phyloP scores from a whole-genome alignment of 2,113 vertebrate genomes.

The Phoxinus phoxinus region DNA sequence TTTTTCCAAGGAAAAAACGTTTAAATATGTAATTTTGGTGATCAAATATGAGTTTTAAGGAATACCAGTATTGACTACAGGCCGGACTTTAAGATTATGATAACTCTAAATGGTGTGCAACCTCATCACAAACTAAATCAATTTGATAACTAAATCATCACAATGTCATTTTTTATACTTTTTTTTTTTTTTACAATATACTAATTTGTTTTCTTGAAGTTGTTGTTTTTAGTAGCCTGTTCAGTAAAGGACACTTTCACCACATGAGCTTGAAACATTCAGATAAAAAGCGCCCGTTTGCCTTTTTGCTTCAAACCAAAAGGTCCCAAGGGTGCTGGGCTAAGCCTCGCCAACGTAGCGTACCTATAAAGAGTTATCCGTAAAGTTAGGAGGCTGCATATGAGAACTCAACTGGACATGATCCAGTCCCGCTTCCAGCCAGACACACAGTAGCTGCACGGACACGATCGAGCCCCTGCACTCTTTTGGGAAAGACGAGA shows the following conservation, averaged over 20 bases:
- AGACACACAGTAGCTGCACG: slow-evolving; percentile 34
- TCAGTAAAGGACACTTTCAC: not conserved
- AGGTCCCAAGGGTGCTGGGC: not conserved
- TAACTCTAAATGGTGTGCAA: too few relatives aligned
- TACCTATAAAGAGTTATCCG: slow-evolving; percentile 19
- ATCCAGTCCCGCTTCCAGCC: slow-evolving; percentile 34
- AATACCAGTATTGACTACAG: too few relatives aligned
- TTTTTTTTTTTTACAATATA: too few relatives aligned
- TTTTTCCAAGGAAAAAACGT: too few relatives aligned
- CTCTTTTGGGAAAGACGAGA: slow-evolving; percentile 7
- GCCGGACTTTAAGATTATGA: too few relatives aligned
- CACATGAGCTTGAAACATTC: not conserved
- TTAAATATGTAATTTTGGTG: too few relatives aligned
- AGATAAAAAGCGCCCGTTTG: not conserved
- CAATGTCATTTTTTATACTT: too few relatives aligned
- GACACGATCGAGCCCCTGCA: not conserved
- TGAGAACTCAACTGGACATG: slow-evolving; percentile 5
- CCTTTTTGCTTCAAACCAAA: not conserved
- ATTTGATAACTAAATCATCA: too few relatives aligned
- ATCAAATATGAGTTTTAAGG: too few relatives aligned
- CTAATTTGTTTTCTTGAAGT: not conserved
- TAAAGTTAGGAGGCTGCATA: slow-evolving; percentile 4
- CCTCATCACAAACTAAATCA: too few relatives aligned
- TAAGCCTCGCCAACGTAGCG: not conserved
- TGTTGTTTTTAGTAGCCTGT: not conserved